Evolutionary conservation across 2,888 invertebrate species (phyloP).

Genomic region (Camptogramma bilineatum): DNA sequence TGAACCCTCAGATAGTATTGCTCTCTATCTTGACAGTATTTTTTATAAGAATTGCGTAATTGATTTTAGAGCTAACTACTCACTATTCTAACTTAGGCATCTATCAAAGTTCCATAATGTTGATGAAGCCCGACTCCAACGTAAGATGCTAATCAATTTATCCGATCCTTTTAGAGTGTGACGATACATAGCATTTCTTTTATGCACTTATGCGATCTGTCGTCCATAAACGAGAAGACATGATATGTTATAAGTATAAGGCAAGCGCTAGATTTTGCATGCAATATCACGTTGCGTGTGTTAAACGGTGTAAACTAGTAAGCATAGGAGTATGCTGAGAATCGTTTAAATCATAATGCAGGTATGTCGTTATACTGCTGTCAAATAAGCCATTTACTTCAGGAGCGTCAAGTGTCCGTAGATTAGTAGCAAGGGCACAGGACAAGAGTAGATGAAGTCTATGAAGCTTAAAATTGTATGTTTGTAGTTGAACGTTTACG

Average conservation of each 20-base stretch:
- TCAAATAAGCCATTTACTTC: background rate
- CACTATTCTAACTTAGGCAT: conserved; percentile 27
- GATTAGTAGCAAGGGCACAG: no score
- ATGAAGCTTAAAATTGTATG: no score
- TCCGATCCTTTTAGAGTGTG: conserved; percentile 53
- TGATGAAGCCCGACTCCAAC: conserved; percentile 41
- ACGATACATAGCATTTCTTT: conserved; percentile 55
- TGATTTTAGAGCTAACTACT: conserved; percentile 32
- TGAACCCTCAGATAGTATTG: conserved; percentile 3
- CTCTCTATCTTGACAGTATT: conserved; percentile 2
- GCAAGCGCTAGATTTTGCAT: conserved; percentile 65
- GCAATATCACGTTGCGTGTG: conserved; percentile 49
- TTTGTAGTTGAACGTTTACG: no score
- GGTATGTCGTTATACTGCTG: background rate
- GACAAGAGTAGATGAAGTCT: no score
- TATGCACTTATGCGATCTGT: conserved; percentile 50
- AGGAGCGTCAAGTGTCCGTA: no score
- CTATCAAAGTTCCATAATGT: conserved; percentile 42
- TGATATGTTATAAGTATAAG: conserved; percentile 62
- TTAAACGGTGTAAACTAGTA: conserved; percentile 30
- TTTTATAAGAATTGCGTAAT: conserved; percentile 34
- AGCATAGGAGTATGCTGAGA: background rate
- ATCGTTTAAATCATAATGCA: background rate
- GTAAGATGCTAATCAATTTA: conserved; percentile 50
- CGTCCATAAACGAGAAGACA: conserved; percentile 53